phyloP scores from a whole-genome alignment of 30 jellyfish, hydroid and myxozoan species.

The Turritopsis rubra region DNA sequence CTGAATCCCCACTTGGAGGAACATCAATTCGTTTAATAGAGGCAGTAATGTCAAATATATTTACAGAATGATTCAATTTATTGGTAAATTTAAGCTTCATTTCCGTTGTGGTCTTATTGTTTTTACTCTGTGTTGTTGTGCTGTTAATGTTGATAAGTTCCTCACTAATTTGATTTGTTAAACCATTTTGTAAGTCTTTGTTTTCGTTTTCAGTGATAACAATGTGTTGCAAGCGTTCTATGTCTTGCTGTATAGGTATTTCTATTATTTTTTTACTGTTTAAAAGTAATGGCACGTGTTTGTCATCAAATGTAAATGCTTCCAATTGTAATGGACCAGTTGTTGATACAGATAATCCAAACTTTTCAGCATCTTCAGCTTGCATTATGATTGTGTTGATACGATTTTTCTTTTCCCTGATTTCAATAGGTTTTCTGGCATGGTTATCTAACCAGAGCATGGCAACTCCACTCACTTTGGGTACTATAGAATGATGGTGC shows the following conservation, averaged over 20 bases:
- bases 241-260: conserved; percentile 51
- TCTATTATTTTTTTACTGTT: conserved; percentile 48
- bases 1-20: conserved; percentile 46
- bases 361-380: conserved; percentile 50
- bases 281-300: conserved; percentile 39
- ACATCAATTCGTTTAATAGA: conserved; percentile 54
- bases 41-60: conserved; percentile 68
- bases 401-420: conserved; percentile 49
- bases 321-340: conserved; percentile 45
- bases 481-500: conserved; percentile 20
- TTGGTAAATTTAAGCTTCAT: conserved; percentile 1
- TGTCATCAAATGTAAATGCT: conserved; percentile 54
- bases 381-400: conserved; percentile 71
- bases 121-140: conserved; percentile 24
- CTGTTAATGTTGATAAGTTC: neutral
- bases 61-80: conserved; percentile 25
- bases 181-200: neutral
- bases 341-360: conserved; percentile 60
- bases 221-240: conserved; percentile 63
- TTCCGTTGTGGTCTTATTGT: conserved; percentile 2
- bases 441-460: conserved; percentile 67
- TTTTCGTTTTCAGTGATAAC: conserved; percentile 27
- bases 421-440: conserved; percentile 61
- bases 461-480: conserved; percentile 20
- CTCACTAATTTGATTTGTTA: neutral